A percentile compares a stretch with the other conserved stretches of the same genome.
phyloP scores from a whole-genome alignment of 2,888 invertebrate species.

The Pollenia labialis region DNA sequence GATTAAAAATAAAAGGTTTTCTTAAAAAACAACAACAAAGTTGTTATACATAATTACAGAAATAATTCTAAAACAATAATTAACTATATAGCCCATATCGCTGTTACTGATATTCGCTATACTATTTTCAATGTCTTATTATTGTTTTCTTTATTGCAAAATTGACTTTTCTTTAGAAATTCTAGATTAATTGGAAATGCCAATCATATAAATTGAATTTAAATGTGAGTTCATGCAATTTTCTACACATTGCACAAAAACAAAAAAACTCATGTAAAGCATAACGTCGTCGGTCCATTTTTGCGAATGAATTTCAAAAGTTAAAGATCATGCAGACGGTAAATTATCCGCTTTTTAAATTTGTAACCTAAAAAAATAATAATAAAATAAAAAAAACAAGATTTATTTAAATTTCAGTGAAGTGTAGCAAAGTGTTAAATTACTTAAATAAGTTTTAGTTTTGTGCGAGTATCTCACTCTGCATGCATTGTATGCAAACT shows the following conservation, averaged over 20 bases:
- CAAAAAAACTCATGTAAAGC: neutral
- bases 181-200: constrained; percentile 10
- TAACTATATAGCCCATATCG: no score
- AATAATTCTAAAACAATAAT: no score
- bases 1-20: no score
- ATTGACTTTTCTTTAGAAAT: constrained; percentile 3
- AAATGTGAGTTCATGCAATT: neutral
- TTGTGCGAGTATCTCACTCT: neutral
- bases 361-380: constrained; percentile 38
- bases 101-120: no score
- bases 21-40: no score
- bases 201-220: constrained; percentile 30
- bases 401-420: constrained; percentile 68
- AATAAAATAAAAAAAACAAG: constrained; percentile 1
- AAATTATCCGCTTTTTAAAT: constrained; percentile 34
- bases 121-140: no score
- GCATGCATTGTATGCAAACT: constrained; percentile 6
- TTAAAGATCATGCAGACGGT: constrained; percentile 18
- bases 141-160: neutral
- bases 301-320: constrained; percentile 13
- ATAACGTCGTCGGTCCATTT: neutral
- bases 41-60: no score
- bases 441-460: constrained; percentile 60
- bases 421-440: constrained; percentile 71
- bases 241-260: constrained; percentile 2